phyloP scores from a whole-genome alignment of 2,888 invertebrate species.

The Amblyteles armatorius region DNA sequence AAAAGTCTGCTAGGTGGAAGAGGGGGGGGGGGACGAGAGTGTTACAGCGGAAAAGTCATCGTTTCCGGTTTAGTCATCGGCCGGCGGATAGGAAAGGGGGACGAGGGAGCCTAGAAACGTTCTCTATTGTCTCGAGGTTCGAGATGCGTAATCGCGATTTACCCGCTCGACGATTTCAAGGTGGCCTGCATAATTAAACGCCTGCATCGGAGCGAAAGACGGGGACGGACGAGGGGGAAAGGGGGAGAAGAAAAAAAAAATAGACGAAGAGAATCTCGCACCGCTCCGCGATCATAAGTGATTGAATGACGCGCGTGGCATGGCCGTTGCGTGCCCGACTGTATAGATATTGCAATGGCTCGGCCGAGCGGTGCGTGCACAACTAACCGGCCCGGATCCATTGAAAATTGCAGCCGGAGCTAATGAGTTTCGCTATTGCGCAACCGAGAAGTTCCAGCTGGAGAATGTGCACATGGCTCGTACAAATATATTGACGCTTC shows the following conservation, averaged over 20 bases:
- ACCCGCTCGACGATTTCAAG: conserved; percentile 69
- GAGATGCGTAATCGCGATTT: conserved; percentile 72
- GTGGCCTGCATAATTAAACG: conserved; percentile 72
- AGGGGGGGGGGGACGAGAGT: conserved; percentile 35
- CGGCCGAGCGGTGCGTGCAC: conserved; percentile 30
- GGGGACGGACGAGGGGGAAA: conserved; percentile 13
- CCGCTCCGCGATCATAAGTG: conserved; percentile 40
- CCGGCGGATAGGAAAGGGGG: neutral
- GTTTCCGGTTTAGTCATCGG: conserved; percentile 69
- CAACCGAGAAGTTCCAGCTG: conserved; percentile 13
- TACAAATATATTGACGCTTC: neutral
- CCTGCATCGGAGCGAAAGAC: conserved; percentile 36
- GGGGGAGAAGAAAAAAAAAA: conserved; percentile 46
- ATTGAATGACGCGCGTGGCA: conserved; percentile 50
- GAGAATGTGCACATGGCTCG: conserved; percentile 12
- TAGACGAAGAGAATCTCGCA: conserved; percentile 38
- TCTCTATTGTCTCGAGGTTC: conserved; percentile 67
- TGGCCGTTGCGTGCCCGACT: neutral
- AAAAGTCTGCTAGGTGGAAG: conserved; percentile 18
- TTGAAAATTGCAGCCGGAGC: conserved; percentile 27
- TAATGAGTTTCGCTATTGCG: conserved; percentile 22
- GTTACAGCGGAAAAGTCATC: conserved; percentile 64
- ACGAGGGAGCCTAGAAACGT: conserved; percentile 55
- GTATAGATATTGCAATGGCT: neutral
- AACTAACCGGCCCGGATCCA: conserved; percentile 32